phyloP scores from a whole-genome alignment of 1,140 invertebrate species.

The Drosophila novamexicana region DNA sequence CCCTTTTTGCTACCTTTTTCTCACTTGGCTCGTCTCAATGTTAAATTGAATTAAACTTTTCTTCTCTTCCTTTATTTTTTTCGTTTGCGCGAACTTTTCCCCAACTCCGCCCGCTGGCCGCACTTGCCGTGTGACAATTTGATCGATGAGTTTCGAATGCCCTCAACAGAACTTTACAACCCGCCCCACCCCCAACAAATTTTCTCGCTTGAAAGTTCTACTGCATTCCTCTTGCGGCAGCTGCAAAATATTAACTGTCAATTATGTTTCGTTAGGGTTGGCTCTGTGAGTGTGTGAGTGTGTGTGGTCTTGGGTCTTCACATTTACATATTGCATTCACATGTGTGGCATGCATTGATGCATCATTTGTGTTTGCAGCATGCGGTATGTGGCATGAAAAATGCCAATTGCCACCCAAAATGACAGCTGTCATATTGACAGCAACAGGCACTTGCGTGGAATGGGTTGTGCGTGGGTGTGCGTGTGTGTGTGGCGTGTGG shows the following conservation, averaged over 20 bases:
- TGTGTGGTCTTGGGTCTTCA: background rate
- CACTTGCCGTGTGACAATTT: conserved; percentile 55
- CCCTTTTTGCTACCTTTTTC: background rate
- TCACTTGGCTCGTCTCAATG: conserved; percentile 22
- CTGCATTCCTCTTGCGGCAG: conserved; percentile 50
- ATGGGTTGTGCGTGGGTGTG: background rate
- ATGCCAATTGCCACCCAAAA: conserved; percentile 19
- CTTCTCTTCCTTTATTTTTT: background rate
- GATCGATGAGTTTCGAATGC: conserved; percentile 66
- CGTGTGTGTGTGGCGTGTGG: background rate
- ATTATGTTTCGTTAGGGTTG: conserved; percentile 43
- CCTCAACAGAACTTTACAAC: background rate
- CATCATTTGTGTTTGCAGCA: background rate
- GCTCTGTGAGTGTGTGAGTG: background rate
- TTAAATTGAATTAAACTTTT: conserved; percentile 57
- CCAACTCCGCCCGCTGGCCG: background rate
- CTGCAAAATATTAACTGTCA: conserved; percentile 72
- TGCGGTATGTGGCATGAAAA: conserved; percentile 30
- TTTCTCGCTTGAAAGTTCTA: conserved; percentile 17
- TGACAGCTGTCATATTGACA: conserved; percentile 33
- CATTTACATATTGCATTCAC: conserved; percentile 30
- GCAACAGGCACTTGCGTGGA: background rate
- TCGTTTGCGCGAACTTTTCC: background rate
- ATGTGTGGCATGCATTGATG: conserved; percentile 18
- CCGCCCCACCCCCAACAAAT: background rate